Evolutionary conservation across 2,888 invertebrate genomes (phyloP).

Genomic region (Crepidodera aurea): DNA sequence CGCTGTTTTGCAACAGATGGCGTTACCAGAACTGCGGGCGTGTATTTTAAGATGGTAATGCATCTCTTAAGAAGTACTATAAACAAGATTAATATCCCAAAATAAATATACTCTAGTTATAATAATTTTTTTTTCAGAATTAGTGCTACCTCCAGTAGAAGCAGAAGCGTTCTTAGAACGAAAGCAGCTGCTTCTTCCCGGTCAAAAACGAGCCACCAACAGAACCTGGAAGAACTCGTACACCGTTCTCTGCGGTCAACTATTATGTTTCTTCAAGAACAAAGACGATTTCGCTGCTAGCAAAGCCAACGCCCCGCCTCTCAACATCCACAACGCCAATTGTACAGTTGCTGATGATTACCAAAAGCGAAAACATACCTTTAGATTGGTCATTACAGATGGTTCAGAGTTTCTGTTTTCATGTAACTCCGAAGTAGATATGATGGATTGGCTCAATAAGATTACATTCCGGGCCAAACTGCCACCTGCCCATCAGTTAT

Average conservation of each 20-base stretch:
- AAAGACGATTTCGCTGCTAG: conserved; percentile 88
- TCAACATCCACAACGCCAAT: conserved; percentile 79
- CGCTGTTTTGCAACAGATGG: too few species aligned
- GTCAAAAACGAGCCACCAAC: conserved; percentile 93
- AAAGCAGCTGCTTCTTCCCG: conserved; percentile 92
- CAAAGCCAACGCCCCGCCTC: conserved; percentile 88
- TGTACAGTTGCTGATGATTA: conserved; percentile 92
- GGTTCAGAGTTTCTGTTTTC: conserved; percentile 94
- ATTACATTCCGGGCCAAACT: conserved; percentile 91
- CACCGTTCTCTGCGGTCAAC: conserved; percentile 94
- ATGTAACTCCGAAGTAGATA: conserved; percentile 74
- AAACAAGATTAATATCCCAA: too few species aligned
- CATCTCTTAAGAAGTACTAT: too few species aligned
- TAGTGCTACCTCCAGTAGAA: conserved; percentile 86
- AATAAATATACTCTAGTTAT: too few species aligned
- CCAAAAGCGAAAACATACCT: conserved; percentile 93
- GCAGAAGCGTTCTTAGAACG: conserved; percentile 91
- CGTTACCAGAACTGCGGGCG: too few species aligned
- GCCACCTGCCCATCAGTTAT: conserved; percentile 87
- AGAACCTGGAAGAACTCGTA: conserved; percentile 96
- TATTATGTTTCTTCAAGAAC: conserved; percentile 97
- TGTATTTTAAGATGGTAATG: too few species aligned
- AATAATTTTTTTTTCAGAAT: conserved; percentile 60
- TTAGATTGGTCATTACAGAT: conserved; percentile 86
- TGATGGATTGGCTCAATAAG: conserved; percentile 92